These are phyloP conservation scores for Narcine bancroftii DNA, from an alignment of 2,113 vertebrate genomes.

Conservation along the genomic window DNA sequence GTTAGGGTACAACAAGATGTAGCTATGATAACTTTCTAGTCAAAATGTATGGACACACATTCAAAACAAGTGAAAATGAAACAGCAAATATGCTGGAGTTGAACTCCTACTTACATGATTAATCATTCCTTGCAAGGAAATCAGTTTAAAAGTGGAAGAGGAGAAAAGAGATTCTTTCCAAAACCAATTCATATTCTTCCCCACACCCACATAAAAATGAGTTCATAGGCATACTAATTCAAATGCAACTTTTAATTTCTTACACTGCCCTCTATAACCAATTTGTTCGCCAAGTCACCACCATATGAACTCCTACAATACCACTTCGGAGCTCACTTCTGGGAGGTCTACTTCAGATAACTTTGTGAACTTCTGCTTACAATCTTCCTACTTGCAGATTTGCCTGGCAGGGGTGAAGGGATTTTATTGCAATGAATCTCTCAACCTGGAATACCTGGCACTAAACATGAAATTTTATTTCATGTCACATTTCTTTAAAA, in stretches of 20 bases:
- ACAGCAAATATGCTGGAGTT: neutral
- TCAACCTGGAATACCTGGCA: neutral
- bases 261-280: too few species aligned
- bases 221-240: neutral
- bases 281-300: neutral
- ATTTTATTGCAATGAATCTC: neutral
- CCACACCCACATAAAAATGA: neutral
- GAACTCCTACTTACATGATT: neutral
- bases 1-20: neutral
- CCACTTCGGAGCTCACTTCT: neutral
- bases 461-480: neutral
- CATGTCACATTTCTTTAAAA: slow-evolving; percentile 2
- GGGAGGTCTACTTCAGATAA: neutral
- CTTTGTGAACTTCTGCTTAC: neutral
- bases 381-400: neutral
- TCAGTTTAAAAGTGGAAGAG: neutral
- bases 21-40: neutral
- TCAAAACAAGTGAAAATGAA: neutral
- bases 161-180: neutral
- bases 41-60: neutral
- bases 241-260: neutral
- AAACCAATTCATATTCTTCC: neutral
- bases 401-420: neutral
- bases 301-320: neutral
- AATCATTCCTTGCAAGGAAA: neutral